Evolutionary conservation across 2,113 vertebrate species (phyloP), one percentile per base, ranked within the genome.

Genomic region (Sardina pilchardus): DNA sequence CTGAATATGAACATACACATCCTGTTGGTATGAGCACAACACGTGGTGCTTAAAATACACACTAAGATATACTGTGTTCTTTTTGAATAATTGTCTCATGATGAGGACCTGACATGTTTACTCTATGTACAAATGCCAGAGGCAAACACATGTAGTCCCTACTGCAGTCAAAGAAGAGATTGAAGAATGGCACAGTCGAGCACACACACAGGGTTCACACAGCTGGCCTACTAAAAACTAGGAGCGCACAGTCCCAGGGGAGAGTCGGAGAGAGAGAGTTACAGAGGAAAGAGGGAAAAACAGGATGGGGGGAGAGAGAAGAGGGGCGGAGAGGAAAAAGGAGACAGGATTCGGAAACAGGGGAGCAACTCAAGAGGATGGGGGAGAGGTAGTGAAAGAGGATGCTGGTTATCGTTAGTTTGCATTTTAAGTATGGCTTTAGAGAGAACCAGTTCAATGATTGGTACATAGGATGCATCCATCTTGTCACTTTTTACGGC

Each of bases 381-480:
- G n/a, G 45, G 26, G 63, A 71, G 63, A 71, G 63, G 63, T 71
- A 71, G 63, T 10, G 63, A 71, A 34, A 71, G 63, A 71, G 63
- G 63, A 30, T 71, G 63, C 63, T 71, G 63, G 63, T 71, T 71
- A 34, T 34, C 63, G 63, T 71, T 30, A 71, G 10, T 71, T 71
- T 71, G 63, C 63, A 71, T 71, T 71, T 71, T 71, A 71, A 71
- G 63, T 71, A 71, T 71, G 63, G 63, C 63, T 71, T 71, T 71
- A 71, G 63, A 71, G 26, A 71, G 63, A 71, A 71, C 63, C 63
- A 71, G 63, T 26, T 34, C 2, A 71, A 14, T 34, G 26, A 9
- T 71, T 14, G 63, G 63, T 71, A 71, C n/a, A 14, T 71, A 71
- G 63, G n/a, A 71, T 71, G 63, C 63, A 71, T 71, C 63, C n/a